Evolutionary conservation across 2,113 vertebrate species (phyloP), one percentile per base, ranked within the genome.

Genomic region (Cariama cristata): DNA sequence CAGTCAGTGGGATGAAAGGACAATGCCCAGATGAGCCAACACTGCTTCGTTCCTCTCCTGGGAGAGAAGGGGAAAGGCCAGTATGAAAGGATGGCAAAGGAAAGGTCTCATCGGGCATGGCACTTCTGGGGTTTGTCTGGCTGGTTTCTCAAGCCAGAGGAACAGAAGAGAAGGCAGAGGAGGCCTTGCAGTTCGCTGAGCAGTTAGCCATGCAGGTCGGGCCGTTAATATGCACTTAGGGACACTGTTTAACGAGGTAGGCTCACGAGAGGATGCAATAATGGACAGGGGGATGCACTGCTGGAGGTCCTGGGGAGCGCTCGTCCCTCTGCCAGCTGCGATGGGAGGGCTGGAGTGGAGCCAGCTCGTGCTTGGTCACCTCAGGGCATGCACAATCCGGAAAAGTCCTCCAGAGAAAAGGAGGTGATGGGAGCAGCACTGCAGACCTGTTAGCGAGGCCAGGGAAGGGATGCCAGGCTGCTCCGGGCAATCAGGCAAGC

Each of bases 301-400:
- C 71, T 72, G 53, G 71, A 55, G 26, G 53, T 90, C n/a, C 42
- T 58, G 24, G 16, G 45, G 52, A 75, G 60, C 0, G 0, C 22
- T n/a, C 1, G 0, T 74, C 27, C 14, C 22, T 33, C 60, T 58
- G 24, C 49, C 59, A 69, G 35, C 15, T 76, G n/a, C 42, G 68
- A 0, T 0, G 2, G 19, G 20, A 90, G 14, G 11, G 14, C 6
- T 95, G 74, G 56, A 67, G 35, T 1, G 3, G 23, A 81, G 11
- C 42, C 42, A 81, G 49, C 11, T 76, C 3, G 1, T 52, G 22
- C 26, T 52, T 49, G 17, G 71, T 72, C 66, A 30, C 24, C 49
- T 60, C 3, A 0, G 33, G 40, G 18, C 21, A 66, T n/a, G 22
- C 32, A 38, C 30, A 44, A 69, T 23, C 35, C 6, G 3, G 59